A percentile compares a stretch with the other conserved stretches of the same genome.
phyloP scores from a whole-genome alignment of 2,888 invertebrate genomes.

The Molanna angustata region DNA sequence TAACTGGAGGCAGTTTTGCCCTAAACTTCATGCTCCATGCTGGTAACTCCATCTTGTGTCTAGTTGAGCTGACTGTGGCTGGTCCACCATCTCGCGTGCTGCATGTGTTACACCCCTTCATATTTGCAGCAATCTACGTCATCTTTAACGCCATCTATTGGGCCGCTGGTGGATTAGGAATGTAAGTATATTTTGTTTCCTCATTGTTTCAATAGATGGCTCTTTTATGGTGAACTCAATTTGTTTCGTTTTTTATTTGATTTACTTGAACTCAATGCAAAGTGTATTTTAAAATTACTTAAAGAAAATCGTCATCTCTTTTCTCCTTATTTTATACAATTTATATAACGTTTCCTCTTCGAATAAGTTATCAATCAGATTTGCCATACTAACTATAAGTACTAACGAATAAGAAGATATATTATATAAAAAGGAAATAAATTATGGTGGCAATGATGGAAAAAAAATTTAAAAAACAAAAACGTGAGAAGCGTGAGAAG shows the following conservation, averaged over 20 bases:
- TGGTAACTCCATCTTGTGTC: conserved; percentile 67
- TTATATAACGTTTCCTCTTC: too few species aligned
- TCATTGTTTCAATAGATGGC: not conserved
- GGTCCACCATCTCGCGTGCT: conserved; percentile 67
- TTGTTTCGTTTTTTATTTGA: not conserved
- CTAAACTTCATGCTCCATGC: conserved; percentile 47
- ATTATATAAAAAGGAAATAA: too few species aligned
- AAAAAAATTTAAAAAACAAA: too few species aligned
- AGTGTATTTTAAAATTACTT: too few species aligned
- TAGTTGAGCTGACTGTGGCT: conserved; percentile 66
- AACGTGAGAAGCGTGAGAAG: too few species aligned
- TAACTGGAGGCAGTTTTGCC: conserved; percentile 9
- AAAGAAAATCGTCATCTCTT: too few species aligned
- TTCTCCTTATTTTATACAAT: too few species aligned
- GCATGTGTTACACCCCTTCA: conserved; percentile 59
- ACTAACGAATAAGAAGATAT: too few species aligned
- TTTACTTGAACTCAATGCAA: too few species aligned
- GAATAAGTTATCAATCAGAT: too few species aligned
- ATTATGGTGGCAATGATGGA: too few species aligned
- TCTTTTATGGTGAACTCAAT: not conserved
- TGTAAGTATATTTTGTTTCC: conserved; percentile 46
- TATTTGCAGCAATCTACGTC: conserved; percentile 56
- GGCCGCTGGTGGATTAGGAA: conserved; percentile 70
- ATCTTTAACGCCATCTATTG: conserved; percentile 72
- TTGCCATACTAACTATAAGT: too few species aligned